A percentile compares a stretch with the other conserved stretches of the same genome.
Conservation (phyloP, 1,140 invertebrate genomes). For the Mylabris phalerata region DNA sequence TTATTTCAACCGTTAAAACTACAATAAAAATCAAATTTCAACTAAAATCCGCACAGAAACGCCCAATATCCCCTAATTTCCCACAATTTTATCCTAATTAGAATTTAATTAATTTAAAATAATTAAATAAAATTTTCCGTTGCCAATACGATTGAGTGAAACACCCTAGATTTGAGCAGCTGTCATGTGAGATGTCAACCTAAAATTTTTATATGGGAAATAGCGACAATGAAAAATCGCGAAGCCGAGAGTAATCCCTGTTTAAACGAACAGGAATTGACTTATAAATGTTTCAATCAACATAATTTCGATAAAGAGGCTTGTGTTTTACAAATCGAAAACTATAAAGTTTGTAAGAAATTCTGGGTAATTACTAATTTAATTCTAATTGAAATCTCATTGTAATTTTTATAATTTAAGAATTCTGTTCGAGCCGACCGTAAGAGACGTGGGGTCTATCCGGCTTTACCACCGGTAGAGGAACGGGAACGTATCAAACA, state of each 20-base stretch:
- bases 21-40: no score
- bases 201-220: not conserved
- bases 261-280: conserved; percentile 51
- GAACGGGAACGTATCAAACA: conserved; percentile 47
- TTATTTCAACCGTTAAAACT: no score
- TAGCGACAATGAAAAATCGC: conserved; percentile 28
- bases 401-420: conserved; percentile 36
- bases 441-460: conserved; percentile 44
- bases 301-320: conserved; percentile 54
- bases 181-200: no score
- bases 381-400: conserved; percentile 9
- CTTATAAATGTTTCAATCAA: conserved; percentile 52
- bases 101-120: not conserved
- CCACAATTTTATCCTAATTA: not conserved
- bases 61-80: no score
- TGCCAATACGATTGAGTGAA: not conserved
- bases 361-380: conserved; percentile 36
- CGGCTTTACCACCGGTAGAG: conserved; percentile 45
- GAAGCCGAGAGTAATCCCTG: conserved; percentile 43
- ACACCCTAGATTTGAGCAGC: not conserved
- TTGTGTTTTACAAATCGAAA: conserved; percentile 54
- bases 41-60: no score
- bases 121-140: not conserved
- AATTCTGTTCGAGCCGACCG: conserved; percentile 43
- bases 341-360: conserved; percentile 53